A percentile compares a stretch with the other conserved stretches of the same genome.
phyloP scores from a whole-genome alignment of 1,140 invertebrate genomes.

The Cotesia vestalis region DNA sequence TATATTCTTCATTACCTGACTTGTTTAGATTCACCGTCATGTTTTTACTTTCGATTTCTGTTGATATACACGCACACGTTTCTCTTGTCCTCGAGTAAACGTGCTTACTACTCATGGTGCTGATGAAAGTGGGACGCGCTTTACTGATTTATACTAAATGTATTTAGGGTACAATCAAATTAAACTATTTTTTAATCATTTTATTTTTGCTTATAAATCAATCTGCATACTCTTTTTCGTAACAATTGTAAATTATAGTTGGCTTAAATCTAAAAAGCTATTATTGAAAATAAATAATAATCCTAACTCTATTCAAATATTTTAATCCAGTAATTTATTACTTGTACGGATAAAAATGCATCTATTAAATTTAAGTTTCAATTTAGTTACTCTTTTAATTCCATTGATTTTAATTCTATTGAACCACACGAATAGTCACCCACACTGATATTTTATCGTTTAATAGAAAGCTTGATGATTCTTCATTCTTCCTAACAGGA shows the following conservation, averaged over 20 bases:
- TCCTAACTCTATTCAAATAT: too few species aligned
- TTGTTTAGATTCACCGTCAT: slow-evolving; percentile 6
- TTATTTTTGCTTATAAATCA: background rate
- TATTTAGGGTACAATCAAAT: slow-evolving; percentile 12
- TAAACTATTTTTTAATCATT: background rate
- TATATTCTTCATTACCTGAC: slow-evolving; percentile 1
- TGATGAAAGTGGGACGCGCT: slow-evolving; percentile 28
- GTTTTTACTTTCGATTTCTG: slow-evolving; percentile 29
- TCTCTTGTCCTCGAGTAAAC: slow-evolving; percentile 17
- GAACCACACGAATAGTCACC: background rate
- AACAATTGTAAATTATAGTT: too few species aligned
- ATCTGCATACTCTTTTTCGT: background rate
- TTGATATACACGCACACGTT: slow-evolving; percentile 16
- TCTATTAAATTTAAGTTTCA: too few species aligned
- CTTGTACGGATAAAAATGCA: too few species aligned
- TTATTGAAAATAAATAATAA: too few species aligned
- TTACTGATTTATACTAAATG: slow-evolving; percentile 19
- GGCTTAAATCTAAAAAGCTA: too few species aligned
- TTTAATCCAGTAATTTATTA: too few species aligned
- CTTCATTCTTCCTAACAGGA: slow-evolving; percentile 1
- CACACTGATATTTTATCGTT: background rate
- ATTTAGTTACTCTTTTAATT: too few species aligned
- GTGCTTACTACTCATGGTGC: slow-evolving; percentile 11
- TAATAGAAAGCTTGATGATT: slow-evolving; percentile 4
- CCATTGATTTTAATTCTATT: too few species aligned